Evolutionary conservation across 2,888 invertebrate genomes (phyloP).

Genomic region (Ophion slaviceki): DNA sequence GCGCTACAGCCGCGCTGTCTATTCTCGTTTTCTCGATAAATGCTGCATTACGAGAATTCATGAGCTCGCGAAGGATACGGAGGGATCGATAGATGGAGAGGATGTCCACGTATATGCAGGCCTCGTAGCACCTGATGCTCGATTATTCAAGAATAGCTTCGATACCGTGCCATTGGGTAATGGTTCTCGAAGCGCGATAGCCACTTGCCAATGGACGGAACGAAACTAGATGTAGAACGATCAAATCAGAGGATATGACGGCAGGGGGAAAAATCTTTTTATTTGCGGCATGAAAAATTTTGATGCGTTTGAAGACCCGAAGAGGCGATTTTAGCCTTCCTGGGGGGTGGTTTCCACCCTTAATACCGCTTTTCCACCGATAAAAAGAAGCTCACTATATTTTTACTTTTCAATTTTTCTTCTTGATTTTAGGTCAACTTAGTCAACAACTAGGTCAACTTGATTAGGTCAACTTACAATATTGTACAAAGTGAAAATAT

Average conservation of each 20-base stretch:
- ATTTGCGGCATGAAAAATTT: background rate
- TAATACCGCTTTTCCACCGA: no score
- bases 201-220: background rate
- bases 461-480: no score
- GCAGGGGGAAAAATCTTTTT: background rate
- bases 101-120: constrained; percentile 14
- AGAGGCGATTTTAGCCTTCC: background rate
- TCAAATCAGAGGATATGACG: background rate
- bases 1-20: background rate
- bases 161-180: background rate
- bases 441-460: no score
- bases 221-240: background rate
- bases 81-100: constrained; percentile 22
- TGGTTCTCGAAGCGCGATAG: background rate
- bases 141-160: constrained; percentile 35
- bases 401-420: no score
- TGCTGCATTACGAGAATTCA: constrained; percentile 27
- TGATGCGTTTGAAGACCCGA: background rate
- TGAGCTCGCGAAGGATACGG: constrained; percentile 9
- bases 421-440: no score
- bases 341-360: background rate
- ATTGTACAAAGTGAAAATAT: no score
- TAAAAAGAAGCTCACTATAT: no score
- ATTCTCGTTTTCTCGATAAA: constrained; percentile 30
- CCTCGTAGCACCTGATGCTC: constrained; percentile 17